phyloP scores from a whole-genome alignment of 1,140 invertebrate genomes.

The Lithobius niger region DNA sequence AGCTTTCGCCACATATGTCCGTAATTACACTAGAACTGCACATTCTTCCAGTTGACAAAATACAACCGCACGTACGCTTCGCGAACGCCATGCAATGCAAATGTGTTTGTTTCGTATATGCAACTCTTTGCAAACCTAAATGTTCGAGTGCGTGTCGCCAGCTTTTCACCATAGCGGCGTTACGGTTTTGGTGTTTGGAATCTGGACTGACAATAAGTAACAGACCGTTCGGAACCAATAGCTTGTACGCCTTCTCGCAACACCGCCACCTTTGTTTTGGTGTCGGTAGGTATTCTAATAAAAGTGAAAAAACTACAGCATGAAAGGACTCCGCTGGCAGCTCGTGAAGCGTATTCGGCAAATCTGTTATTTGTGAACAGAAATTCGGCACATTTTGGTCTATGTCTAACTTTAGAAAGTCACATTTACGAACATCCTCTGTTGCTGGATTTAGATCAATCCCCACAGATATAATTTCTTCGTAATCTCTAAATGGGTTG shows the following conservation, averaged over 20 bases:
- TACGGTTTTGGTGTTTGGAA: slow-evolving; percentile 71
- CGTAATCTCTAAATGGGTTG: too few relatives aligned
- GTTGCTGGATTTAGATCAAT: too few relatives aligned
- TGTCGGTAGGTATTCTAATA: slow-evolving; percentile 77
- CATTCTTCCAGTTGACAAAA: too few relatives aligned
- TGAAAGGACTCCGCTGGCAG: slow-evolving; percentile 44
- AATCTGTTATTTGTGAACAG: background rate
- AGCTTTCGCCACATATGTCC: too few relatives aligned
- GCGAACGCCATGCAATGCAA: slow-evolving; percentile 82
- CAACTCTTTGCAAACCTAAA: slow-evolving; percentile 64
- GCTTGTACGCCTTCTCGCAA: slow-evolving; percentile 60
- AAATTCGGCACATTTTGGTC: background rate
- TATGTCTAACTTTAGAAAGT: slow-evolving; percentile 50
- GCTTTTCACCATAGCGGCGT: slow-evolving; percentile 69
- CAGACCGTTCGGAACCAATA: slow-evolving; percentile 61
- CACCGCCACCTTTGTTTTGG: slow-evolving; percentile 54
- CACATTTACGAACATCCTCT: slow-evolving; percentile 58
- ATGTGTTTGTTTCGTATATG: slow-evolving; percentile 70
- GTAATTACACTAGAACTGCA: too few relatives aligned
- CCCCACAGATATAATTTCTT: too few relatives aligned
- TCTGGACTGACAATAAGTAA: slow-evolving; percentile 79
- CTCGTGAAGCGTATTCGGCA: slow-evolving; percentile 28
- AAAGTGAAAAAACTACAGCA: slow-evolving; percentile 68
- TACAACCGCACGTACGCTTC: too few relatives aligned
- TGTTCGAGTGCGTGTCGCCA: slow-evolving; percentile 63